These are phyloP conservation scores for Drosophila sturtevanti DNA, from an alignment of 1,140 invertebrate species.

Conservation along the genomic window DNA sequence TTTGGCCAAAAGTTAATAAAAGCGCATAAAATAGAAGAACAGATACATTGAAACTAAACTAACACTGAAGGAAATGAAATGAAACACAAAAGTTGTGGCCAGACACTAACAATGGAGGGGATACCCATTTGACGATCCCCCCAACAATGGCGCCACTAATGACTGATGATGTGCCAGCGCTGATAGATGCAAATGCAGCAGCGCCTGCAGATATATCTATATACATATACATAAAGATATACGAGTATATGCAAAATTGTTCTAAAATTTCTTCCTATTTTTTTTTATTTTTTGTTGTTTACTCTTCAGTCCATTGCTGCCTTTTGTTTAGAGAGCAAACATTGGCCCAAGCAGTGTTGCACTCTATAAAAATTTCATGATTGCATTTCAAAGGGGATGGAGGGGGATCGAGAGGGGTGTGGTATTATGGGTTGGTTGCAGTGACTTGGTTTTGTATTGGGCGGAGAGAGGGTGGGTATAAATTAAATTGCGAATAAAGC, in stretches of 20 bases:
- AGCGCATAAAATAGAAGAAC: slow-evolving; percentile 58
- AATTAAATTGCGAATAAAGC: slow-evolving; percentile 78
- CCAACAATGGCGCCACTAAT: slow-evolving; percentile 79
- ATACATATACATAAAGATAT: slow-evolving; percentile 16
- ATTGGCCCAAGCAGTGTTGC: slow-evolving; percentile 33
- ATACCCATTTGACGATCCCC: slow-evolving; percentile 20
- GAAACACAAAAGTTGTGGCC: slow-evolving; percentile 16
- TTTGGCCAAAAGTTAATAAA: slow-evolving; percentile 80
- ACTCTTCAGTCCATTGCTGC: slow-evolving; percentile 21
- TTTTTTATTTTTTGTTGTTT: slow-evolving; percentile 40
- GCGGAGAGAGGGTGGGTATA: not conserved
- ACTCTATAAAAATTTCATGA: slow-evolving; percentile 34
- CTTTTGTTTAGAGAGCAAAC: slow-evolving; percentile 66
- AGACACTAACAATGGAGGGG: slow-evolving; percentile 61
- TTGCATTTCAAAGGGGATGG: slow-evolving; percentile 4
- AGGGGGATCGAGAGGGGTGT: not conserved
- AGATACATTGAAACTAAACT: too few relatives aligned
- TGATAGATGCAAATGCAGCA: slow-evolving; percentile 72
- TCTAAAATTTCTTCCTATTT: slow-evolving; percentile 18
- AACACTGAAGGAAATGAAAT: not conserved
- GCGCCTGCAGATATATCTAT: slow-evolving; percentile 36
- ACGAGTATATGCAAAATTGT: slow-evolving; percentile 18
- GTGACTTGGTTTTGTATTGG: too few relatives aligned
- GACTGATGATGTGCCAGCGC: slow-evolving; percentile 78
- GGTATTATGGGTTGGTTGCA: too few relatives aligned